These are phyloP conservation scores for Pristionchus fissidentatus DNA, from an alignment of 2,888 invertebrate genomes.

Conservation along the genomic window DNA sequence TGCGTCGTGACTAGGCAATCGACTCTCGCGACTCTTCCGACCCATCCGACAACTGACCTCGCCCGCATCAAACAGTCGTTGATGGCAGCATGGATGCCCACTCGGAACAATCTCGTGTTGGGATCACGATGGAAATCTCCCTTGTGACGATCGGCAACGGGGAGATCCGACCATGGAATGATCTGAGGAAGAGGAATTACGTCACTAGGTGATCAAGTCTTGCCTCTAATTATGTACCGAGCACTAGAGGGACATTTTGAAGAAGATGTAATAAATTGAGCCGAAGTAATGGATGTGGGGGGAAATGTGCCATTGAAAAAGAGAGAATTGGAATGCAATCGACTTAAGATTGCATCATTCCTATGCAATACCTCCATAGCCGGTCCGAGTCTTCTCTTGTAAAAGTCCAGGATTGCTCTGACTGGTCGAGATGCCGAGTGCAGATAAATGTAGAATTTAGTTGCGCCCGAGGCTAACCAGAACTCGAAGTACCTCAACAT, in stretches of 20 bases:
- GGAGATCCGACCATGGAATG: slow-evolving; percentile 59
- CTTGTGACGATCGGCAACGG: slow-evolving; percentile 51
- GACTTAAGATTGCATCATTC: neutral
- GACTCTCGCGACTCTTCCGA: too few species aligned
- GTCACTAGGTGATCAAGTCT: neutral
- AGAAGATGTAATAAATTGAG: neutral
- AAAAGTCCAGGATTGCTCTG: slow-evolving; percentile 55
- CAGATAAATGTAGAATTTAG: slow-evolving; percentile 66
- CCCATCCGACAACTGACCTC: too few species aligned
- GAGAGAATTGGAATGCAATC: neutral
- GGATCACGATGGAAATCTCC: slow-evolving; percentile 20
- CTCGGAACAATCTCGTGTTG: slow-evolving; percentile 27
- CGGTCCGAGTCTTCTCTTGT: slow-evolving; percentile 55
- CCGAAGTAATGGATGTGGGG: neutral
- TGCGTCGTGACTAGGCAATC: too few species aligned
- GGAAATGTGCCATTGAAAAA: too few species aligned
- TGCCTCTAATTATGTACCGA: neutral
- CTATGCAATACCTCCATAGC: slow-evolving; percentile 50
- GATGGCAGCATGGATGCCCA: slow-evolving; percentile 24
- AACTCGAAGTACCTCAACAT: slow-evolving; percentile 63
- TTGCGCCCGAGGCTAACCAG: slow-evolving; percentile 66
- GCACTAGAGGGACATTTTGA: neutral
- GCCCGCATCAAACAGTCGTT: slow-evolving; percentile 31
- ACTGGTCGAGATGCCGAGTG: slow-evolving; percentile 59
- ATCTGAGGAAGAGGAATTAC: slow-evolving; percentile 27